Base-by-base conservation (phyloP, 2,113 vertebrate genomes). In the Lonchura striata region DNA sequence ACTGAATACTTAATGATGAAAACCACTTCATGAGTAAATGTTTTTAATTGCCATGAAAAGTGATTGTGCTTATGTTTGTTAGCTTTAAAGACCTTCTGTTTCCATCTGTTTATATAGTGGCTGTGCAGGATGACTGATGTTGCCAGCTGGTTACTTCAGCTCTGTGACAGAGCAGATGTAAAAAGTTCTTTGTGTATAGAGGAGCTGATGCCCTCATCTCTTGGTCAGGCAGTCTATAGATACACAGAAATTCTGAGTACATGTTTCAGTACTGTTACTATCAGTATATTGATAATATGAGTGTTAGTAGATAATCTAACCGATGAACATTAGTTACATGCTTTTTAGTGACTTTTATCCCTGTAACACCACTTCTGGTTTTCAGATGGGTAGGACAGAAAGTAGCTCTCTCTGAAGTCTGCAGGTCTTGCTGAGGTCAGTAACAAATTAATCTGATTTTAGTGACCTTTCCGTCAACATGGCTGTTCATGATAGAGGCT, bases 141-240 rank as follows among this genome's bases (percentile, higher is more conserved):
- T 96, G 91, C 84, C 94, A 96, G 9, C 66, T 93, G 95, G 50
- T 86, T 90, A 25, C 70, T 90, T 96, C 75, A 90, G 64, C 57
- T 49, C 82, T 89, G 52, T 94, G 94, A 60, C 66, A 74, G 57
- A 47, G 54, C 23, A 88, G 93, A 77, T 97, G 94, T 90, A 90
- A 96, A 96, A 94, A 96, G 71, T 66, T 74, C 35, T 85, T 66
- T 42, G 66, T 77, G 50, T 95, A 63, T 84, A n/a, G 8, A 54
- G 57, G 54, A 77, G 46, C 33, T 85, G 54, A 31, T 57, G 60
- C 59, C 28, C 63, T 89, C 70, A 42, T 61, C 75, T 91, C 70
- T 54, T 94, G 61, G 41, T 91, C 85, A 91, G 65, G 15, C 47
- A 76, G 49, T 72, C 37, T 92, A 3, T 33, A 85, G 70, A 41